Base-by-base conservation (phyloP, 2,797 vertebrate species). In the Phylloscopus collybita region DNA sequence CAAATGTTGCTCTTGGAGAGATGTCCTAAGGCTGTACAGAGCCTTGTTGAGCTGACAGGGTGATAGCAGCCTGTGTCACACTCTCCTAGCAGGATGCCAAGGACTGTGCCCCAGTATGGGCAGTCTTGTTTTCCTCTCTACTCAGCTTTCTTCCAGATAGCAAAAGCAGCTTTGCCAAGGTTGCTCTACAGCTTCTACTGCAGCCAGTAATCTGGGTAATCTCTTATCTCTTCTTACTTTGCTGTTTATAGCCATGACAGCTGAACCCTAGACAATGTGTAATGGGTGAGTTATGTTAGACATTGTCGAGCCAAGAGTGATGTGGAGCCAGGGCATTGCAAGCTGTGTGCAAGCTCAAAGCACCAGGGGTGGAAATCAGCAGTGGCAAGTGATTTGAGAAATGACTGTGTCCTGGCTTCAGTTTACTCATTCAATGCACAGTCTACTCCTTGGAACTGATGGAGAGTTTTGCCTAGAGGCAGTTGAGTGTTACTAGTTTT, bases 211-310 rank as follows among this genome's bases (percentile, higher is more conserved):
- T 91, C 82, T 93, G 91, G 69, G 65, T 88, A 74, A 95, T 94
- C 95, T 93, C 82, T 91, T 93, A 92, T 95, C 86, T 95, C 7
- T 6, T 88, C 65, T 95, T 93, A 87, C 78, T 86, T 88, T 75
- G 36, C 76, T 87, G 89, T 86, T 93, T 83, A 84, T 84, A 93
- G 76, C 72, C 70, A 64, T 50, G 91, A 92, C 82, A 93, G 90
- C 70, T 16, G 9, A 85, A 76, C 42, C 40, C 74, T 60, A 93
- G 88, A 93, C 93, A 83, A 91, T 78, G 80, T 93, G 92, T 94
- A 96, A 96, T 96, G 85, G 66, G 59, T 94, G 92, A 96, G 93
- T 94, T 96, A 91, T 90, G 92, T 65, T 85, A 67, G 56, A 79
- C 2, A 2, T 17, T 1, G 10, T 73, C 0, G 8, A 86, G 84